phyloP scores from a whole-genome alignment of 2,797 vertebrate species.

The Tokudaia tokunoshimensis region DNA sequence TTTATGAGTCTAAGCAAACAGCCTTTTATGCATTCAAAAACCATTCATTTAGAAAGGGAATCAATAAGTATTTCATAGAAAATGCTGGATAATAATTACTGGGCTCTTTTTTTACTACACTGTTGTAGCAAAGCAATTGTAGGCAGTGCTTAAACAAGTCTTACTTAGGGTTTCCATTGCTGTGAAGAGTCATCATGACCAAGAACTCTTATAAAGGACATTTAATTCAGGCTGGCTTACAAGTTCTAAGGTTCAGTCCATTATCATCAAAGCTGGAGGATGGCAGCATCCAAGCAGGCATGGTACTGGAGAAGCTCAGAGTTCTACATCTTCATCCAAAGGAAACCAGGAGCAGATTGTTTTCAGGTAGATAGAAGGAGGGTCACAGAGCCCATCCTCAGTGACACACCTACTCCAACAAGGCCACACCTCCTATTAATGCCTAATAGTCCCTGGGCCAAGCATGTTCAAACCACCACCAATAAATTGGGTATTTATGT shows the following conservation, averaged over 20 bases:
- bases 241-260: background rate
- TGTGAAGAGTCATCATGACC: background rate
- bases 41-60: background rate
- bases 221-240: background rate
- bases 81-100: background rate
- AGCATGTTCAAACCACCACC: background rate
- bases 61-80: background rate
- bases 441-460: background rate
- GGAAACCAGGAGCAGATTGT: background rate
- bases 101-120: background rate
- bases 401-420: background rate
- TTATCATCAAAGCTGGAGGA: background rate
- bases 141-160: background rate
- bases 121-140: background rate
- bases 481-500: background rate
- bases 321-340: background rate
- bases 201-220: background rate
- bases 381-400: background rate
- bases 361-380: background rate
- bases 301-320: background rate
- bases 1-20: background rate
- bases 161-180: background rate
- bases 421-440: background rate
- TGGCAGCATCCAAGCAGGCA: background rate
- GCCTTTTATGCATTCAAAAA: background rate